Conservation (phyloP, 1,140 invertebrate genomes). For the Danaus plexippus region DNA sequence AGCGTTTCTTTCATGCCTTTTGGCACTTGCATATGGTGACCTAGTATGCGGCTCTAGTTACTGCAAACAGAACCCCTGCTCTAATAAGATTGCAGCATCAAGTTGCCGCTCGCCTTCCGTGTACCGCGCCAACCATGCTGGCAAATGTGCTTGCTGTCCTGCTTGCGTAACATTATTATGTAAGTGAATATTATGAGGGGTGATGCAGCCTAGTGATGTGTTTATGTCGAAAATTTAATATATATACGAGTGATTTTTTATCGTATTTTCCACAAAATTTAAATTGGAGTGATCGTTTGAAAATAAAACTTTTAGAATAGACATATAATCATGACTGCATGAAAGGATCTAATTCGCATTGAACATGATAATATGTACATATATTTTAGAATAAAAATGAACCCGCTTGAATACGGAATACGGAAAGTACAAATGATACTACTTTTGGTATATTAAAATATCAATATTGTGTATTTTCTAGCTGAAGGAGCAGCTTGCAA, state of each 20-base stretch:
- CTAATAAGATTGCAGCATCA: slow-evolving; percentile 21
- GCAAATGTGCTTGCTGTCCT: slow-evolving; percentile 62
- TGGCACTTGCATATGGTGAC: slow-evolving; percentile 44
- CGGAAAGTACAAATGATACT: no score
- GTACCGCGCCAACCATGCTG: slow-evolving; percentile 52
- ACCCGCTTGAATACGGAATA: no score
- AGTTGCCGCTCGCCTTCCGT: slow-evolving; percentile 39
- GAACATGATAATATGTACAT: no score
- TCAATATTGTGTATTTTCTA: slow-evolving; percentile 23
- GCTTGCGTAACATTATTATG: slow-evolving; percentile 55
- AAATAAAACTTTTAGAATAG: no score
- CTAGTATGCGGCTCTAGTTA: slow-evolving; percentile 56
- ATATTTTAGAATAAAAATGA: no score
- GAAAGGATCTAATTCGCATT: no score
- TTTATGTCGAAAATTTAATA: no score
- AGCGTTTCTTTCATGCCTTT: slow-evolving; percentile 36
- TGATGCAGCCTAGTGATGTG: neutral
- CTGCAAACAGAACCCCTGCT: slow-evolving; percentile 54
- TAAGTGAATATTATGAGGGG: slow-evolving; percentile 26
- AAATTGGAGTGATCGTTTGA: no score
- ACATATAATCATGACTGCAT: no score
- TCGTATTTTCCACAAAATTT: no score
- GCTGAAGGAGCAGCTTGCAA: slow-evolving; percentile 52
- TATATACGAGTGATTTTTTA: no score
- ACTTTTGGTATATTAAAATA: neutral